Evolutionary conservation across 2,797 vertebrate genomes (phyloP).

Genomic region (Danio kyathit): DNA sequence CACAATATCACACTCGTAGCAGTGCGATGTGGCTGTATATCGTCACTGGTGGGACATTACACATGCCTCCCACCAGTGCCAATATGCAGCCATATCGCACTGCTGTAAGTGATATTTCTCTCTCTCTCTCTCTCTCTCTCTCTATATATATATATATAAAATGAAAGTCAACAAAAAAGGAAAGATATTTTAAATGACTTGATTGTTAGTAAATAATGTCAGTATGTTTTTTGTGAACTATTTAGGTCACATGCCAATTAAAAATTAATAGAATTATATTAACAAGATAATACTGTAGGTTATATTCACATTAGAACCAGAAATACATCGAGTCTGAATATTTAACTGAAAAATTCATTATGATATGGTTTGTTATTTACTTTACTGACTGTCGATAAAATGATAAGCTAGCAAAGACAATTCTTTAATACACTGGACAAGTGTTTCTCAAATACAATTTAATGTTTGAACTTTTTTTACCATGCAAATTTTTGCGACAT

Average conservation of each 20-base stretch:
- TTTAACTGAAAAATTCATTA: no score
- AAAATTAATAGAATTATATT: background rate
- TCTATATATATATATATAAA: no score
- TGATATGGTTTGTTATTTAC: background rate
- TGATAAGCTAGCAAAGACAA: background rate
- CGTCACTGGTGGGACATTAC: no score
- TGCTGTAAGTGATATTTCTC: no score
- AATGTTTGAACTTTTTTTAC: background rate
- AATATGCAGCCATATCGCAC: no score
- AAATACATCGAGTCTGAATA: background rate
- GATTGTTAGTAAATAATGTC: no score
- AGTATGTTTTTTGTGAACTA: background rate
- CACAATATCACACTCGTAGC: no score
- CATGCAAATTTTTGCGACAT: background rate
- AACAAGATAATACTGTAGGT: background rate
- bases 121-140: no score
- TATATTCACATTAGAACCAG: background rate
- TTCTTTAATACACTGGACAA: background rate
- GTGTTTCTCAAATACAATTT: background rate
- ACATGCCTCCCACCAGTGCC: no score
- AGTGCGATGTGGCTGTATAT: no score
- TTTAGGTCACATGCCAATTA: background rate
- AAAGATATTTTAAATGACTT: no score
- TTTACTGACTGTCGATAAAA: constrained; percentile 11
- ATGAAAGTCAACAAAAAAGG: no score